Evolutionary conservation across 2,797 vertebrate species (phyloP).

Genomic region (Macrochelys suwanniensis): DNA sequence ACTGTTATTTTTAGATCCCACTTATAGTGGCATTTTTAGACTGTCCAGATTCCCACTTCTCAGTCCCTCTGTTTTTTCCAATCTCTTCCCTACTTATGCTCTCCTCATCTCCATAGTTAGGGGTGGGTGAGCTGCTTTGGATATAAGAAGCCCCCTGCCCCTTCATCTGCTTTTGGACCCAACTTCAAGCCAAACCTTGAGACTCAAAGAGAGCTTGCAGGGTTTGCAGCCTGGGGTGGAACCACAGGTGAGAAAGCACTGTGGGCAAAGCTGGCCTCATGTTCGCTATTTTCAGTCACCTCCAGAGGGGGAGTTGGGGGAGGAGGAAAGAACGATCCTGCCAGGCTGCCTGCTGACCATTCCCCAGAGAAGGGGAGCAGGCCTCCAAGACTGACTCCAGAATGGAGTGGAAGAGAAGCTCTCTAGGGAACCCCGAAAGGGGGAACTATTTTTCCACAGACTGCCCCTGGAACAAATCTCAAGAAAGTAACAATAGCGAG

Average conservation of each 20-base stretch:
- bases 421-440: neutral
- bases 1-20: neutral
- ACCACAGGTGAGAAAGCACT: neutral
- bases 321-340: too few species aligned
- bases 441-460: neutral
- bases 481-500: neutral
- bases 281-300: neutral
- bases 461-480: neutral
- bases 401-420: neutral
- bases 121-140: neutral
- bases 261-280: neutral
- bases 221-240: neutral
- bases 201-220: neutral
- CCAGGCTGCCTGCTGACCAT: neutral
- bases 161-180: neutral
- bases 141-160: neutral
- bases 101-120: neutral
- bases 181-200: neutral
- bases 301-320: neutral
- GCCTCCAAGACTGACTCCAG: neutral
- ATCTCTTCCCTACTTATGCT: neutral
- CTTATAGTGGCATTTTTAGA: neutral
- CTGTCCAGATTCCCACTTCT: neutral
- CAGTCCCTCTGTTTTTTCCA: fast-evolving
- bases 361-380: neutral